Percentiles rank a stretch among this genome's conserved stretches.
These are phyloP conservation scores for Cydia splendana DNA, from an alignment of 1,140 invertebrate species.

Conservation along the genomic window DNA sequence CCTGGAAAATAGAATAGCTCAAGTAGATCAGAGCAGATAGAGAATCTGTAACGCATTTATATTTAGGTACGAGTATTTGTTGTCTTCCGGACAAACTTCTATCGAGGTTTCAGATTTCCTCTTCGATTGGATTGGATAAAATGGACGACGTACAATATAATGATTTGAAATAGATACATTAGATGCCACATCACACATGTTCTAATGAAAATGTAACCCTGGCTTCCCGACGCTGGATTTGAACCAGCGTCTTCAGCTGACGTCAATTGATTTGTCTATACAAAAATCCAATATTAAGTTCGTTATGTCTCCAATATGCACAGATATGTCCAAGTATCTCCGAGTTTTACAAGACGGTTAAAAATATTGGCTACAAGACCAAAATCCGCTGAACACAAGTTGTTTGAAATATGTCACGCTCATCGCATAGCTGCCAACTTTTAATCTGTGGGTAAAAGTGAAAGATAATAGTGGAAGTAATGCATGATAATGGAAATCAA, in stretches of 20 bases:
- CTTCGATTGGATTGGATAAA: no score
- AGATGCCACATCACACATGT: no score
- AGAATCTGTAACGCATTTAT: neutral
- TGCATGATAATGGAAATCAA: constrained; percentile 7
- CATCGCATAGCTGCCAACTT: neutral
- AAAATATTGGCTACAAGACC: neutral
- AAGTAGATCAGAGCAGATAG: neutral
- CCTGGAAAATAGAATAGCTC: neutral
- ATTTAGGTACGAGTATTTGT: no score
- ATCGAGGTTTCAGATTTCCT: no score
- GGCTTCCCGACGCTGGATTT: no score
- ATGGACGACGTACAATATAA: no score
- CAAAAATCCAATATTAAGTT: no score
- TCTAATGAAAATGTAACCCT: neutral
- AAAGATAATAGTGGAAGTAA: neutral
- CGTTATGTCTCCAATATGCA: no score
- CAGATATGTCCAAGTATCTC: neutral
- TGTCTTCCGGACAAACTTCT: no score
- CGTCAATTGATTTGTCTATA: no score
- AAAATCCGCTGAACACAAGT: constrained; percentile 1
- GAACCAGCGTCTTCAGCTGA: no score
- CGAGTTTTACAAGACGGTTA: neutral
- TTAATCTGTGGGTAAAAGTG: constrained; percentile 13
- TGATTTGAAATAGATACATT: no score
- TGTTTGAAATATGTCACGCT: constrained; percentile 13